Evolutionary conservation across 2,113 vertebrate species (phyloP), one percentile per base, ranked within the genome.

Genomic region (Gallinago media): DNA sequence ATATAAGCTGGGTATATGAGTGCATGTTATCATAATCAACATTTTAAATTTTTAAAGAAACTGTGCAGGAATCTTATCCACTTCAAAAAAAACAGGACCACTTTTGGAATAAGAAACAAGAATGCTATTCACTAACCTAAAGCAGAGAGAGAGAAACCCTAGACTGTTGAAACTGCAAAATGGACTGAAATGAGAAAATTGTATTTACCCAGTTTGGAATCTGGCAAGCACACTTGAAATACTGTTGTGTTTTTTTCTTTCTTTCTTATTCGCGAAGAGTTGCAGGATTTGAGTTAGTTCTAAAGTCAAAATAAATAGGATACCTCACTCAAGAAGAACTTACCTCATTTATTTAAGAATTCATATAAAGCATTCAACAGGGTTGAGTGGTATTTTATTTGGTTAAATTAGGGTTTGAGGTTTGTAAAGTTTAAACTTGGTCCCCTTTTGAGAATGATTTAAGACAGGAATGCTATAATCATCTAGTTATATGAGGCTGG

Each of bases 381-480:
- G 54, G 61, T 65, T 89, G 88, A 94, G 80, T 92, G 63, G 83
- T 92, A 85, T 95, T 92, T 96, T 81, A 91, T 92, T 96, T 94
- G 91, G 76, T 96, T 92, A 88, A 93, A 95, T 96, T 92, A 92
- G 83, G 72, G 80, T 91, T 94, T 96, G 92, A 93, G 94, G 95
- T 96, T 95, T 96, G 79, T 95, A 65, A 84, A 87, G 65, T 94
- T 95, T 95, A 95, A 88, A 94, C 76, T 81, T 71, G n/a, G 77
- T 93, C 85, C 77, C 55, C 49, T 94, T 97, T 88, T 89, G 80
- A 96, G 87, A 87, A 85, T 91, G 80, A 85, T 92, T 91, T 95
- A 95, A 78, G 76, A 91, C 58, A 82, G 66, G 91, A 96, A 96
- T 93, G 76, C 94, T 95, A 78, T 95, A 96, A 96, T 94, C 85